These are phyloP conservation scores for Ophioderma brevispina DNA, from an alignment of 35 echinoderm and acorn worm genomes.

Conservation along the genomic window DNA sequence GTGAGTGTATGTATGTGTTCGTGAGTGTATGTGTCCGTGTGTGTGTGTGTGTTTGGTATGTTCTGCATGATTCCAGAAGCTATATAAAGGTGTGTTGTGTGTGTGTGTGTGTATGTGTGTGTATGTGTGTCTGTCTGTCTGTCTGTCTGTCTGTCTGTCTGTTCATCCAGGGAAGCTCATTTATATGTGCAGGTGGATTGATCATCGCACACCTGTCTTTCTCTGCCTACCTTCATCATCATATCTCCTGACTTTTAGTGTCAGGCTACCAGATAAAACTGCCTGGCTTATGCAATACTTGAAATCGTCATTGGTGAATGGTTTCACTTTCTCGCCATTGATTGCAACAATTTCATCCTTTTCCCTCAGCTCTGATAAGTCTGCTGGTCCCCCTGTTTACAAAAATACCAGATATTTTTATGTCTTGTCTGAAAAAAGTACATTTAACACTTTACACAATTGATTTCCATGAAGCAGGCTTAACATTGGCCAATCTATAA, in stretches of 20 bases:
- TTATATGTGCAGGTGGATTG: neutral
- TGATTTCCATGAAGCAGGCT: too few species aligned
- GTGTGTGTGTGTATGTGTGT: too few species aligned
- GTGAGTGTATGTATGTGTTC: too few species aligned
- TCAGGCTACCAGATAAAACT: constrained; percentile 38
- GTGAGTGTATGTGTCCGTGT: too few species aligned
- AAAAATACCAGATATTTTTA: neutral
- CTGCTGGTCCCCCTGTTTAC: constrained; percentile 56
- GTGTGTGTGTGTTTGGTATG: too few species aligned
- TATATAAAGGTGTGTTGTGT: too few species aligned
- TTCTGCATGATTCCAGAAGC: neutral
- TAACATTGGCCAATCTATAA: too few species aligned
- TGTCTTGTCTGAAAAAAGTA: too few species aligned
- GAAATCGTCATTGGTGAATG: constrained; percentile 49
- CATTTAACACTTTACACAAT: too few species aligned
- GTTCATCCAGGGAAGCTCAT: too few species aligned
- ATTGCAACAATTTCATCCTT: constrained; percentile 68
- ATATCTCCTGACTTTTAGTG: constrained; percentile 57
- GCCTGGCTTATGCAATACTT: constrained; percentile 62
- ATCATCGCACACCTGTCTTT: neutral
- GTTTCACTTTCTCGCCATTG: constrained; percentile 44
- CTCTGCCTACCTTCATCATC: constrained; percentile 24
- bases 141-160: neutral
- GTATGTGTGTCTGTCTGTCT: neutral
- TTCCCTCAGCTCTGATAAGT: constrained; percentile 20